phyloP scores from a whole-genome alignment of 2,797 vertebrate species.

The Potorous gilbertii region DNA sequence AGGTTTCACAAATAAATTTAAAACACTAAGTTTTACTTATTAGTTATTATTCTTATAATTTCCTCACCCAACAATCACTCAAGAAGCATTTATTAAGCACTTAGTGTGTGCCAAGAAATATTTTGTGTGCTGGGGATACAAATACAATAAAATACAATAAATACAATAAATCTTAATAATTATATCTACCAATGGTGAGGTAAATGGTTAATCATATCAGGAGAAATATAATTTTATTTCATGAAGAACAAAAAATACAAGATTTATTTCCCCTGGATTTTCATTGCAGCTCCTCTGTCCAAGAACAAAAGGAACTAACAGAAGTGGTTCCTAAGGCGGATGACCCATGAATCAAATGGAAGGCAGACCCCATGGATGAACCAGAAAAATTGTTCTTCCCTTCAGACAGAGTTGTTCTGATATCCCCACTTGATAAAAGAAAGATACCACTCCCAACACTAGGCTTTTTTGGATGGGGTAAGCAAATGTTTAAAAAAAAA shows the following conservation, averaged over 20 bases:
- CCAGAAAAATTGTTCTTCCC: background rate
- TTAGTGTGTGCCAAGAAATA: background rate
- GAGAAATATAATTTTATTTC: background rate
- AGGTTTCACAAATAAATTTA: background rate
- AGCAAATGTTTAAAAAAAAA: background rate
- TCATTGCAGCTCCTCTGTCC: background rate
- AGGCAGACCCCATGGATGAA: background rate
- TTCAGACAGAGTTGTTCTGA: background rate
- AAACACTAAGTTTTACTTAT: background rate
- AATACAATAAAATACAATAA: background rate
- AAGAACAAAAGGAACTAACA: background rate
- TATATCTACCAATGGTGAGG: background rate
- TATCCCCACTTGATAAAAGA: background rate
- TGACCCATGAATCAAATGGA: background rate
- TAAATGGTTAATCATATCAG: background rate
- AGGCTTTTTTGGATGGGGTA: background rate
- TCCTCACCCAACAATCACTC: background rate
- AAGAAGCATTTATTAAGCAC: background rate
- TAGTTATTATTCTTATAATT: background rate
- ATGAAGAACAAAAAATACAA: conserved; percentile 21
- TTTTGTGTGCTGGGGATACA: background rate
- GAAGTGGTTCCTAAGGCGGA: background rate
- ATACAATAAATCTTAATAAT: background rate
- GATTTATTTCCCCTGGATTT: background rate
- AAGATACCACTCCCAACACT: background rate